Conservation (phyloP, 2,113 vertebrate species). For the Eptesicus fuscus region DNA sequence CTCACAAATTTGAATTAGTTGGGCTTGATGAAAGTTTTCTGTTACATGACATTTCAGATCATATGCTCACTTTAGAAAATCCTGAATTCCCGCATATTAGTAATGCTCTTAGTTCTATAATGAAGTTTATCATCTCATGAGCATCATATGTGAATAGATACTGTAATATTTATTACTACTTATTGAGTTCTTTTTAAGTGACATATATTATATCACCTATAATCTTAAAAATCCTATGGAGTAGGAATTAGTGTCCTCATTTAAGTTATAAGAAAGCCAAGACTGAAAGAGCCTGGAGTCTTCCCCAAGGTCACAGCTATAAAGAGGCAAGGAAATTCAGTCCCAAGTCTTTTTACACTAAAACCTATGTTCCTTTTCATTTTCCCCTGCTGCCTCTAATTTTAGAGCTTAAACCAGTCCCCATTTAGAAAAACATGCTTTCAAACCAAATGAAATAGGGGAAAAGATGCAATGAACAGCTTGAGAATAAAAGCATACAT, state of each 20-base stretch:
- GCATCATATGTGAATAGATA: not conserved
- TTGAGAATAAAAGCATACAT: conserved; percentile 65
- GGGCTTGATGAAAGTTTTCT: not conserved
- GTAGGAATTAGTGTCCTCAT: not conserved
- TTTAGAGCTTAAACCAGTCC: conserved; percentile 46
- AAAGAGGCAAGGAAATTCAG: not conserved
- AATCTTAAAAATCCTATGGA: not conserved
- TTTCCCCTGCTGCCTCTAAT: conserved; percentile 52
- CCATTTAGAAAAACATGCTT: conserved; percentile 49
- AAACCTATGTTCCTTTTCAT: not conserved
- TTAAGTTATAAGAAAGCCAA: not conserved
- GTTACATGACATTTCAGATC: not conserved
- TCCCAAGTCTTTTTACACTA: not conserved
- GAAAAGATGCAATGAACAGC: conserved; percentile 55
- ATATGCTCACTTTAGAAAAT: not conserved
- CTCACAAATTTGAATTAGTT: not conserved
- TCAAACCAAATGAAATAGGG: conserved; percentile 67
- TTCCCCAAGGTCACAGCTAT: conserved; percentile 33
- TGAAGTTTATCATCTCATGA: not conserved
- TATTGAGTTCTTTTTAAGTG: conserved; percentile 3
- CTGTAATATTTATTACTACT: not conserved
- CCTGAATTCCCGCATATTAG: not conserved
- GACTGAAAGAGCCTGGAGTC: not conserved
- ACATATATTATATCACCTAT: not conserved
- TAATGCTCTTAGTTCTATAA: not conserved